Conservation (phyloP, 2,888 invertebrate genomes). For the Tenthredo amoena region DNA sequence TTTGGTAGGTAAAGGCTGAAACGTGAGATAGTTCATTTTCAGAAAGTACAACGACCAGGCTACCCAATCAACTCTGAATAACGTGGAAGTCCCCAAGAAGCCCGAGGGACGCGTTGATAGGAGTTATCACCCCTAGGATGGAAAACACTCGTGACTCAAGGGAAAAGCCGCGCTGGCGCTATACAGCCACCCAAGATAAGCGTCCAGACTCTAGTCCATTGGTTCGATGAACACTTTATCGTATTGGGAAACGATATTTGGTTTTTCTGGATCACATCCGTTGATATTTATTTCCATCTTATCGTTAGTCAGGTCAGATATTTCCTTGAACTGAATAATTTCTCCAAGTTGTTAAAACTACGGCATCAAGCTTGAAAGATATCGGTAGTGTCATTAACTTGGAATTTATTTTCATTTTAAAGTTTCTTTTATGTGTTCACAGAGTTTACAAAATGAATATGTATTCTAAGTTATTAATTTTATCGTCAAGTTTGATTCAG, state of each 20-base stretch:
- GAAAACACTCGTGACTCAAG: slow-evolving; percentile 41
- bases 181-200: slow-evolving; percentile 31
- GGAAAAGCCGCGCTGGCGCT: slow-evolving; percentile 21
- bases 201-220: slow-evolving; percentile 37
- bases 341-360: background rate
- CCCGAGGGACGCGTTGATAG: slow-evolving; percentile 30
- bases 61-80: slow-evolving; percentile 46
- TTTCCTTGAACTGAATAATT: background rate
- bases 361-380: background rate
- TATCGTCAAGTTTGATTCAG: slow-evolving; percentile 1
- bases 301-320: background rate
- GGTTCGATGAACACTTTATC: slow-evolving; percentile 26
- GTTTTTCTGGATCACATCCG: background rate
- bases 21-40: slow-evolving; percentile 13
- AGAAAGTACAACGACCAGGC: slow-evolving; percentile 1
- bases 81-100: slow-evolving; percentile 32
- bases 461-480: slow-evolving; percentile 1
- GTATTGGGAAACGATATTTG: slow-evolving; percentile 37
- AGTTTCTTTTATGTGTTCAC: background rate
- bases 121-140: slow-evolving; percentile 38
- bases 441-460: background rate
- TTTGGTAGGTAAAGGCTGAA: background rate
- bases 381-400: background rate
- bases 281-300: background rate
- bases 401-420: background rate